phyloP scores from a whole-genome alignment of 2,113 vertebrate genomes.

The Falcunculus frontatus region DNA sequence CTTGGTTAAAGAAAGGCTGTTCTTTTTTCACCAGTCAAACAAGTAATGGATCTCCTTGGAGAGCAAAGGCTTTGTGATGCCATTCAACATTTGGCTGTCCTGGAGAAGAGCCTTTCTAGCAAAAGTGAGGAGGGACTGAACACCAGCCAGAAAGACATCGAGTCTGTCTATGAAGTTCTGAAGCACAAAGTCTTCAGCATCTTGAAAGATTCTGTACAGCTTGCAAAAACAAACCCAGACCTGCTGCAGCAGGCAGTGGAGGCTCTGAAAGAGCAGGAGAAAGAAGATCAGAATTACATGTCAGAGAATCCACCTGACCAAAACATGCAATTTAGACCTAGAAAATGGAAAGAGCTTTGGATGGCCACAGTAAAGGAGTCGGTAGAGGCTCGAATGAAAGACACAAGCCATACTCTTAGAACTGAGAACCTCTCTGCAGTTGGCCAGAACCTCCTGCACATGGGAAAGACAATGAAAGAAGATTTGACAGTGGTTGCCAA shows the following conservation, averaged over 20 bases:
- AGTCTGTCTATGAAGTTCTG: slow-evolving; percentile 70
- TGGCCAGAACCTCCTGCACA: slow-evolving; percentile 72
- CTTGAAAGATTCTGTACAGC: slow-evolving; percentile 68
- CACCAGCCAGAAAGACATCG: slow-evolving; percentile 49
- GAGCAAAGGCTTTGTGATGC: slow-evolving; percentile 45
- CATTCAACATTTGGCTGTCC: slow-evolving; percentile 63
- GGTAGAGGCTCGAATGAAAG: slow-evolving; percentile 68
- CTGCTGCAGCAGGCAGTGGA: slow-evolving; percentile 76
- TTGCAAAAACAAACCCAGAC: slow-evolving; percentile 2
- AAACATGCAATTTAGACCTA: slow-evolving; percentile 65
- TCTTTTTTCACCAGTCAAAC: slow-evolving; percentile 46
- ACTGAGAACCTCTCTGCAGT: slow-evolving; percentile 54
- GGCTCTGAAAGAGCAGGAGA: slow-evolving; percentile 76
- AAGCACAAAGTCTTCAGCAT: slow-evolving; percentile 49
- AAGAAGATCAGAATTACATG: slow-evolving; percentile 71
- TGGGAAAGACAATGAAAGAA: slow-evolving; percentile 79
- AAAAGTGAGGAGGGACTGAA: neutral
- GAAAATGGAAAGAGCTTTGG: slow-evolving; percentile 73
- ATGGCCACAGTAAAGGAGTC: slow-evolving; percentile 52
- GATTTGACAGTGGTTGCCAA: slow-evolving; percentile 78
- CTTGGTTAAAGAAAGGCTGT: neutral
- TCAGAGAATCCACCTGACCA: neutral
- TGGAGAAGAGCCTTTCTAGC: slow-evolving; percentile 70
- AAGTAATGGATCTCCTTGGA: slow-evolving; percentile 48
- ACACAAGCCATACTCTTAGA: neutral